phyloP scores from a whole-genome alignment of 2,113 vertebrate genomes.

The Platysternon megacephalum region DNA sequence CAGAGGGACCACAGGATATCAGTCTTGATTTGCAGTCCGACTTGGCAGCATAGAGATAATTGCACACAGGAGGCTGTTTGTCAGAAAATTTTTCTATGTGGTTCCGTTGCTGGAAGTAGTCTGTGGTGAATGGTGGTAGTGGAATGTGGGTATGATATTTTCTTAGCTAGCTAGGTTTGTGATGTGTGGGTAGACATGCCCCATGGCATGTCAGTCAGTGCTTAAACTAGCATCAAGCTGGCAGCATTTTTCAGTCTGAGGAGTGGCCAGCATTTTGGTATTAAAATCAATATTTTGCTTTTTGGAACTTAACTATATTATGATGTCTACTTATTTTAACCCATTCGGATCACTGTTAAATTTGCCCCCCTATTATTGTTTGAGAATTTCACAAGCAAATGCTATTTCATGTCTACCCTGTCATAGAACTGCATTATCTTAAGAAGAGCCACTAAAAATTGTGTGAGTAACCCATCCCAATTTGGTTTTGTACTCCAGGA shows the following conservation, averaged over 20 bases:
- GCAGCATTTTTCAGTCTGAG: neutral
- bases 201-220: neutral
- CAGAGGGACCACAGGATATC: neutral
- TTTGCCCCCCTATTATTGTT: neutral
- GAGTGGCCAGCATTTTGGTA: neutral
- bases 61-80: neutral
- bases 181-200: neutral
- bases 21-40: neutral
- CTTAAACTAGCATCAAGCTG: neutral
- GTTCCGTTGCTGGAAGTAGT: neutral
- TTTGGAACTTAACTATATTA: neutral
- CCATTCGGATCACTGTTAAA: neutral
- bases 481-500: neutral
- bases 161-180: neutral
- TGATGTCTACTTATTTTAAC: neutral
- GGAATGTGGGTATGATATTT: neutral
- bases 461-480: neutral
- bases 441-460: neutral
- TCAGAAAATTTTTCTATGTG: neutral
- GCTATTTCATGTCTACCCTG: neutral
- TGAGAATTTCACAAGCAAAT: neutral
- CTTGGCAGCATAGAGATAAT: neutral
- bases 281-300: neutral
- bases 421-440: neutral
- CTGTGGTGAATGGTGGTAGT: neutral